Percentiles rank a stretch among this genome's conserved stretches.
Evolutionary conservation across 2,888 invertebrate genomes (phyloP).

Genomic region (Deilephila elpenor): DNA sequence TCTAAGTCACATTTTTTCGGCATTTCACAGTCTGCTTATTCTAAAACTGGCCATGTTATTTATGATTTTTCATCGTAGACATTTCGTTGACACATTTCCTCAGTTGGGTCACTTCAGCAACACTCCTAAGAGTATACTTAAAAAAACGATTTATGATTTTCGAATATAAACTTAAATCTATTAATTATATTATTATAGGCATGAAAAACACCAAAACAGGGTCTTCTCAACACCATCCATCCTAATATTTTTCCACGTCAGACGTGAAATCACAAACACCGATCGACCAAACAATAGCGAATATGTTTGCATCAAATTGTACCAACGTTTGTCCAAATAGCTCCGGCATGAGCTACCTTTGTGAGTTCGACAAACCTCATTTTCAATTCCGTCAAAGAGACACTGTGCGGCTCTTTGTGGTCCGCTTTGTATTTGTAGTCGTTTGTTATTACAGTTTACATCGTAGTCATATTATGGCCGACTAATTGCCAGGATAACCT

Average conservation of each 20-base stretch:
- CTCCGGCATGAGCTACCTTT: constrained; percentile 21
- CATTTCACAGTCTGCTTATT: too few species aligned
- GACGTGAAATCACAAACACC: background rate
- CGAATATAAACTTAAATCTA: too few species aligned
- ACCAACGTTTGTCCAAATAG: constrained; percentile 5
- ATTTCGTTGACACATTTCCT: too few species aligned
- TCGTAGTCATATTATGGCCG: constrained; percentile 15
- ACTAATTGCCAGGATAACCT: background rate
- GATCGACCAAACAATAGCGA: background rate
- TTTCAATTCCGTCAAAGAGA: constrained; percentile 25
- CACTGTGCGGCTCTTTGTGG: constrained; percentile 17
- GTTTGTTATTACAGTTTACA: constrained; percentile 22
- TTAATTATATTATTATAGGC: too few species aligned
- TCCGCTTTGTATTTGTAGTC: constrained; percentile 9
- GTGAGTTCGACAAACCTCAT: constrained; percentile 23
- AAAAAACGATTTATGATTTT: too few species aligned
- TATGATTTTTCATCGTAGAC: too few species aligned
- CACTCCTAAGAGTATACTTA: too few species aligned
- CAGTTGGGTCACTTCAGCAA: too few species aligned
- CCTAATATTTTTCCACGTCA: background rate
- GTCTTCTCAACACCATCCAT: too few species aligned
- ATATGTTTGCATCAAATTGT: constrained; percentile 16
- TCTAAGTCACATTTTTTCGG: too few species aligned
- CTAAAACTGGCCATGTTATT: too few species aligned
- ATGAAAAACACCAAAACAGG: too few species aligned